Percentiles rank a stretch among this genome's conserved stretches.
These are phyloP conservation scores for Leucopsar rothschildi DNA, from an alignment of 2,113 vertebrate species.

Conservation along the genomic window DNA sequence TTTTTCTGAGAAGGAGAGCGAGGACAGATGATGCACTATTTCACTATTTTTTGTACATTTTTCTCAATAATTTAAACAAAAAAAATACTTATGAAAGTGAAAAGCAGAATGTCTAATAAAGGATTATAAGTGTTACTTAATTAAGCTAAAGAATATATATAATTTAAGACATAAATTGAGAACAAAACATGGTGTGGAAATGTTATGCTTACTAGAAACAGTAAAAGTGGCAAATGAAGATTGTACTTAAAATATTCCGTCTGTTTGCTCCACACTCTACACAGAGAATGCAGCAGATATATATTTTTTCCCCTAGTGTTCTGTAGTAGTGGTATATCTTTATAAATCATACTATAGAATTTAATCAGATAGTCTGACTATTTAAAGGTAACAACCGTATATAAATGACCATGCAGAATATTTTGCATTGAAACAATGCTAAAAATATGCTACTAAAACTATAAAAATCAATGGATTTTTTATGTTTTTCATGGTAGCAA, in stretches of 20 bases:
- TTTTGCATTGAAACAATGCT: neutral
- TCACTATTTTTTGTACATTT: neutral
- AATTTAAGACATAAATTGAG: neutral
- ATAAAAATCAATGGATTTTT: fast-evolving
- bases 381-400: neutral
- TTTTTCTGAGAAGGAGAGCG: neutral
- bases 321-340: neutral
- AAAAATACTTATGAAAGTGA: neutral
- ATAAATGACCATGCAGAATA: neutral
- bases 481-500: neutral
- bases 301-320: neutral
- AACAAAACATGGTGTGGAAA: neutral
- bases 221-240: neutral
- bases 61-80: neutral
- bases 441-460: neutral
- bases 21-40: neutral
- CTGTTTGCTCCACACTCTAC: neutral
- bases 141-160: neutral
- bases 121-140: neutral
- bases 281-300: neutral
- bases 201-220: neutral
- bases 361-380: neutral
- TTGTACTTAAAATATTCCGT: neutral
- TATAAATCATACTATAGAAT: neutral
- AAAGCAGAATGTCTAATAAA: neutral